Base-by-base conservation (phyloP, 2,113 vertebrate genomes). In the Zosterops hypoxanthus region DNA sequence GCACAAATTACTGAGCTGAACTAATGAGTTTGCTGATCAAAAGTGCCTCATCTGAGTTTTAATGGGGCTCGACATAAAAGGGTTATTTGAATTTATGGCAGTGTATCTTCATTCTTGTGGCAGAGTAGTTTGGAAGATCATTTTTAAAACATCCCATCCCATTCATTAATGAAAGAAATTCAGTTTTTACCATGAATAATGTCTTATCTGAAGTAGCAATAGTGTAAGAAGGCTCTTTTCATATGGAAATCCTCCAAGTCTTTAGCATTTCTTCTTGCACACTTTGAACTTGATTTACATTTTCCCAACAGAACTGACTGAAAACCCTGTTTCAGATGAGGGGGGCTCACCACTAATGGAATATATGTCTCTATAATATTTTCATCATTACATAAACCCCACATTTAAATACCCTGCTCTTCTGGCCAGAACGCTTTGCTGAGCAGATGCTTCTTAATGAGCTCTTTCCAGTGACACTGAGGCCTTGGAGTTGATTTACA, bases 381-480 rank as follows among this genome's bases (percentile, higher is more conserved):
- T 85, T 59, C 82, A 86, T 87, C 90, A 55, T 88, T 80, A 44
- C 66, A 83, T 88, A 81, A 94, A 79, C 2, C 76, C 46, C 20
- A 8, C 52, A 69, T 93, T 97, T 90, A 69, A 92, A 93, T 66
- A 79, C 21, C 91, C 34, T 90, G 85, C 75, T 90, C 75, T 73
- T 50, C 92, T 79, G 91, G 75, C 68, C 86, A 80, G 75, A 64
- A 82, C 0, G 1, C 68, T 91, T 92, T 79, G 76, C 88, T 77
- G 88, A 95, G 82, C 85, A 92, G 71, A 79, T 95, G 95, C 56
- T 90, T 77, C 79, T 88, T 90, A 82, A 96, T 82, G 85, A 94
- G 90, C 55, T 95, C 75, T 65, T 90, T 19, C 18, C 63, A 69
- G 76, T 50, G 71, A 65, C 75, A 93, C 75, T 9, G 14, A 64